Evolutionary conservation across 2,797 vertebrate genomes (phyloP).

Genomic region (Anabas testudineus): DNA sequence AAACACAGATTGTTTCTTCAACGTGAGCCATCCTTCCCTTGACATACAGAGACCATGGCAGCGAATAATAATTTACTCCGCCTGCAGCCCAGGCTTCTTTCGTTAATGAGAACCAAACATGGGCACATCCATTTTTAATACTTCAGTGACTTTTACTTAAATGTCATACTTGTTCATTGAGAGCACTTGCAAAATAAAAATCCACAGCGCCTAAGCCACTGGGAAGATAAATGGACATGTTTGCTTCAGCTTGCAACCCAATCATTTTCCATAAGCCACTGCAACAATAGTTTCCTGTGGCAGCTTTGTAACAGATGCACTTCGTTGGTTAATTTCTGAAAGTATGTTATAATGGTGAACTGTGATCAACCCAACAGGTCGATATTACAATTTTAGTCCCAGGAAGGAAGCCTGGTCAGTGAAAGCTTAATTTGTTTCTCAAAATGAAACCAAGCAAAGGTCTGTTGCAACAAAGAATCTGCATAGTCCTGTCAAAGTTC

Average conservation of each 20-base stretch:
- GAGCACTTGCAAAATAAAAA: slow-evolving; percentile 33
- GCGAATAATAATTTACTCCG: slow-evolving; percentile 57
- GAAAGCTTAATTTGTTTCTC: slow-evolving; percentile 31
- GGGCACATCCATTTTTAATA: slow-evolving; percentile 61
- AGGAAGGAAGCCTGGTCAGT: not conserved
- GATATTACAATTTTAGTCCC: slow-evolving; percentile 13
- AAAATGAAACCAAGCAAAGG: not conserved
- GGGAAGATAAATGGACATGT: slow-evolving; percentile 53
- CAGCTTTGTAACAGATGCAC: slow-evolving; percentile 20
- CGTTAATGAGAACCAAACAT: slow-evolving; percentile 60
- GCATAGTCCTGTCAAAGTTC: not conserved
- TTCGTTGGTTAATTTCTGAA: slow-evolving; percentile 48
- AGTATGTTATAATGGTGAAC: slow-evolving; percentile 9
- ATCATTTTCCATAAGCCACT: slow-evolving; percentile 28
- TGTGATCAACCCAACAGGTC: slow-evolving; percentile 37
- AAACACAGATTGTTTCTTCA: slow-evolving; percentile 52
- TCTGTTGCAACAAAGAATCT: not conserved
- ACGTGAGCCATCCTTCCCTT: slow-evolving; percentile 25
- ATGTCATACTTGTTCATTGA: slow-evolving; percentile 59
- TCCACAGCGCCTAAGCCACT: not conserved
- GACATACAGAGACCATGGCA: slow-evolving; percentile 26
- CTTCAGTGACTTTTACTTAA: slow-evolving; percentile 68
- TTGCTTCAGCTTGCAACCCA: slow-evolving; percentile 26
- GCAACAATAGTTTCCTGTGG: slow-evolving; percentile 13
- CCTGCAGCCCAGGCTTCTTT: not conserved